These are phyloP conservation scores for Ptyas mucosa DNA, from an alignment of 2,113 vertebrate genomes.

Conservation along the genomic window DNA sequence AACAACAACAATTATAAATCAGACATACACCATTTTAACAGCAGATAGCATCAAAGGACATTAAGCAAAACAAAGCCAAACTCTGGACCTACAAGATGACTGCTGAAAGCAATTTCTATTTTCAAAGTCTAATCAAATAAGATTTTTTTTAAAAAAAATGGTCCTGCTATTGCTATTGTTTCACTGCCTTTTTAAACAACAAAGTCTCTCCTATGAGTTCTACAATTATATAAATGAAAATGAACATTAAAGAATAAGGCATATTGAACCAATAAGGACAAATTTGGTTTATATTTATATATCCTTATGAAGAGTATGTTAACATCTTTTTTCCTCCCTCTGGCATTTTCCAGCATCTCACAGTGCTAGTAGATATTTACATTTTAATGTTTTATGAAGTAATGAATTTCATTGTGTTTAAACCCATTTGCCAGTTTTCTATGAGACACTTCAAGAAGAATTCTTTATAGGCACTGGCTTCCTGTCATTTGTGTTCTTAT, in stretches of 20 bases:
- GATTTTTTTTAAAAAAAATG: not conserved
- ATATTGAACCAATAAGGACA: not conserved
- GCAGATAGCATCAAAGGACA: not conserved
- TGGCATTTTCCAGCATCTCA: not conserved
- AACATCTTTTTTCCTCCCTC: not conserved
- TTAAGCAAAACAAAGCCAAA: not conserved
- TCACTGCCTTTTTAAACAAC: not conserved
- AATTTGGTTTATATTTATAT: not conserved
- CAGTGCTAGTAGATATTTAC: not conserved
- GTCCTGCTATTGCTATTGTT: not conserved
- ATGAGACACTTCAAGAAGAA: not conserved
- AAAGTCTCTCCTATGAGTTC: not conserved
- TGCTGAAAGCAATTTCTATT: not conserved
- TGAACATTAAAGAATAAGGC: not conserved
- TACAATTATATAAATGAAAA: not conserved
- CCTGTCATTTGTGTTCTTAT: not conserved
- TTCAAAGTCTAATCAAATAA: not conserved
- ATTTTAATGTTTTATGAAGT: conserved; percentile 6
- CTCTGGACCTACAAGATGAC: not conserved
- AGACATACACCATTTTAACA: not conserved
- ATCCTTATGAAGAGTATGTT: not conserved
- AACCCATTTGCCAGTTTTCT: conserved; percentile 3
- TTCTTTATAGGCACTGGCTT: not conserved
- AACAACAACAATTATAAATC: not conserved
- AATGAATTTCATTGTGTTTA: conserved; percentile 6